Evolutionary conservation across 2,888 invertebrate species (phyloP).

Genomic region (Pasiphila rectangulata): DNA sequence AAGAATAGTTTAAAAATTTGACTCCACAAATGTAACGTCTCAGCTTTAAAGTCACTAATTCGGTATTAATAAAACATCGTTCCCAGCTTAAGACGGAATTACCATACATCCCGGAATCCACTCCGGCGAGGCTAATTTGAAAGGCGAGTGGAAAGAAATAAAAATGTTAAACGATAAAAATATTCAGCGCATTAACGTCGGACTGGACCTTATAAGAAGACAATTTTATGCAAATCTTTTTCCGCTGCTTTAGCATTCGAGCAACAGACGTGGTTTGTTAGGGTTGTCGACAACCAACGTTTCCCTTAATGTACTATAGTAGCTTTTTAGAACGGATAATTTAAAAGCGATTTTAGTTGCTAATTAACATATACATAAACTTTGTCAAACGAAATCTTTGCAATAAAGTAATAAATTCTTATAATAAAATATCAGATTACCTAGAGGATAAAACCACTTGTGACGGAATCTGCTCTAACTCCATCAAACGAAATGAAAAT

Average conservation of each 20-base stretch:
- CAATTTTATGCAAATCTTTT: slow-evolving; percentile 77
- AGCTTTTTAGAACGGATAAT: not conserved
- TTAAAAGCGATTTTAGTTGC: no score
- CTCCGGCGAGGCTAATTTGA: slow-evolving; percentile 34
- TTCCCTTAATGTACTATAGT: not conserved
- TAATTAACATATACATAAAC: no score
- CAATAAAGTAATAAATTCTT: no score
- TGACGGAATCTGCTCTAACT: no score
- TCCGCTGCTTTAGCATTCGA: slow-evolving; percentile 71
- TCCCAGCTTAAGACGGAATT: slow-evolving; percentile 23
- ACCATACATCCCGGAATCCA: slow-evolving; percentile 32
- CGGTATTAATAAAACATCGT: slow-evolving; percentile 9
- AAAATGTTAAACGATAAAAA: slow-evolving; percentile 41
- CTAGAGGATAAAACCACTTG: no score
- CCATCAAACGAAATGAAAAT: no score
- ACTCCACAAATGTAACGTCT: not conserved
- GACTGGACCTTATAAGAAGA: slow-evolving; percentile 64
- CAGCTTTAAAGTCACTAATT: not conserved
- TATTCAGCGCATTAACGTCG: slow-evolving; percentile 43
- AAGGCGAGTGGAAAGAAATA: slow-evolving; percentile 33
- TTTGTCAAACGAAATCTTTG: no score
- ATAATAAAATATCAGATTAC: no score
- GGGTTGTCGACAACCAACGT: slow-evolving; percentile 38
- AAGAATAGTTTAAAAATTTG: not conserved
- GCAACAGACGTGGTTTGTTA: slow-evolving; percentile 53